Evolutionary conservation across 2,888 invertebrate species (phyloP).

Genomic region (Cremastinae sp.): DNA sequence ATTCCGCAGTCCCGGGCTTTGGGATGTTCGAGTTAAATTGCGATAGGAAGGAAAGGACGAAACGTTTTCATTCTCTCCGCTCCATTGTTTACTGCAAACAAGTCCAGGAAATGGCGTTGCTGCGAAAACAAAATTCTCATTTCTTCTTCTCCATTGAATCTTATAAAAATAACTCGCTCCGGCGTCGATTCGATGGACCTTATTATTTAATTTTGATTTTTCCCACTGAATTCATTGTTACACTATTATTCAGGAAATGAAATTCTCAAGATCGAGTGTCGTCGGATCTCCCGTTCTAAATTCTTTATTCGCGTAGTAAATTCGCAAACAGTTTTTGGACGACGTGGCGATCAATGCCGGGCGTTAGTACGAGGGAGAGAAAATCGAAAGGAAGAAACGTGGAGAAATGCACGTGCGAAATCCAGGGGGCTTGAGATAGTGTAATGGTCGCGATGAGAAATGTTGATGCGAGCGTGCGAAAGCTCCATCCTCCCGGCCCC

Average conservation of each 20-base stretch:
- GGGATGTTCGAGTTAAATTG: slow-evolving; percentile 23
- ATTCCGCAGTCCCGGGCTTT: slow-evolving; percentile 27
- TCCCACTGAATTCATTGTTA: no score
- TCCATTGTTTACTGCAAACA: background rate
- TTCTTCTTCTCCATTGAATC: no score
- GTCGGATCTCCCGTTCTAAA: background rate
- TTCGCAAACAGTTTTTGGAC: slow-evolving; percentile 7
- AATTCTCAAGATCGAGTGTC: background rate
- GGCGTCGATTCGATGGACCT: no score
- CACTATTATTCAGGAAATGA: no score
- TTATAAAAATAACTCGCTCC: no score
- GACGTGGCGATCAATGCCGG: background rate
- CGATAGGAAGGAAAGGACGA: slow-evolving; percentile 9
- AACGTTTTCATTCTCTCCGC: background rate
- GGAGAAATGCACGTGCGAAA: slow-evolving; percentile 61
- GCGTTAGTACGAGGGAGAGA: background rate
- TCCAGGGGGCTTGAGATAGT: slow-evolving; percentile 61
- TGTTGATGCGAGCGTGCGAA: slow-evolving; percentile 64
- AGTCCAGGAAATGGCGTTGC: no score
- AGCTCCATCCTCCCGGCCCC: slow-evolving; percentile 7
- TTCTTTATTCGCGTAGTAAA: background rate
- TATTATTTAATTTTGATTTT: no score
- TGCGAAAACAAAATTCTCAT: no score
- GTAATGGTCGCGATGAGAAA: slow-evolving; percentile 64
- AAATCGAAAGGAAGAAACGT: slow-evolving; percentile 41